Conservation (phyloP, 2,797 vertebrate species). For the Cynodonichthys magdalenae region DNA sequence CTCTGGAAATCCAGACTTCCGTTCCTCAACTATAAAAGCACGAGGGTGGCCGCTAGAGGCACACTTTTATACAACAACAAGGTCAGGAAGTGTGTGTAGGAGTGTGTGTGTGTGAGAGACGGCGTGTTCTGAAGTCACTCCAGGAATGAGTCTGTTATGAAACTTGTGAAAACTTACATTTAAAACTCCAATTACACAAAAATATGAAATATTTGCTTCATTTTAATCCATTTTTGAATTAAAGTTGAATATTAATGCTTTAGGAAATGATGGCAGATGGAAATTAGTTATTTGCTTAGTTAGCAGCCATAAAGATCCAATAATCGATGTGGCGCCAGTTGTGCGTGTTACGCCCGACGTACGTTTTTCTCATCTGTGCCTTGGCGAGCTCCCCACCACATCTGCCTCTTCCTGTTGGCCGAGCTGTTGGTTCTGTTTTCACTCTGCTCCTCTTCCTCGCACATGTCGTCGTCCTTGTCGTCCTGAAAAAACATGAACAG, state of each 20-base stretch:
- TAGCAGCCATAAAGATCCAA: not conserved
- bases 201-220: not conserved
- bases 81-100: slow-evolving; percentile 44
- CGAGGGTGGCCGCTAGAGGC: slow-evolving; percentile 54
- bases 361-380: slow-evolving; percentile 92
- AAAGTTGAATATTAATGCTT: too few species aligned
- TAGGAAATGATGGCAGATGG: not conserved
- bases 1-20: slow-evolving; percentile 71
- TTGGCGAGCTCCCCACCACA: slow-evolving; percentile 90
- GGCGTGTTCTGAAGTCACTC: too few species aligned
- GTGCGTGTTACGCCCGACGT: slow-evolving; percentile 26
- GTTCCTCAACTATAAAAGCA: slow-evolving; percentile 69
- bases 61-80: slow-evolving; percentile 60
- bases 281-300: slow-evolving; percentile 10
- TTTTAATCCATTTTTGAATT: not conserved
- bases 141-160: too few species aligned
- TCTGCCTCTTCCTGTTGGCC: slow-evolving; percentile 85
- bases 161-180: too few species aligned
- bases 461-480: slow-evolving; percentile 74
- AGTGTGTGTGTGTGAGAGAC: not conserved
- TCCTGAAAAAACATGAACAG: slow-evolving; percentile 73
- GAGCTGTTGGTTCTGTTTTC: slow-evolving; percentile 79
- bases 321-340: slow-evolving; percentile 17
- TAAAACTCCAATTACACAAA: not conserved
- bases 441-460: slow-evolving; percentile 69